Base-by-base conservation (phyloP, 2,797 vertebrate genomes). In the Enteromius paludinosus region DNA sequence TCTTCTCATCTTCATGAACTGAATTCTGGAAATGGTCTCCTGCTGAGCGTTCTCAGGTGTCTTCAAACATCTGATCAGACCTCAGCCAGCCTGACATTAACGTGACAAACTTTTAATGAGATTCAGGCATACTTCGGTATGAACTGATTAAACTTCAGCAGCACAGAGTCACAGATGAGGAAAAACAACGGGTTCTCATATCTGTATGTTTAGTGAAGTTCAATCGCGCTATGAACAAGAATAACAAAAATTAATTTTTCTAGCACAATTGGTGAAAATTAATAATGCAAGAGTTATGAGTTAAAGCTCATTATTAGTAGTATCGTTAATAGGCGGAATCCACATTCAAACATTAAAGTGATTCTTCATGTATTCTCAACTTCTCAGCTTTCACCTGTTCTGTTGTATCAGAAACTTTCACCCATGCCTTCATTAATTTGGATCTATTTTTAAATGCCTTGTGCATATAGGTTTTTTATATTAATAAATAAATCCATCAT, bases 1-100 rank as follows among this genome's bases (percentile, higher is more conserved):
- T 28, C 66, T 69, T 69, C 66, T 69, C 66, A 69, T 69, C 65
- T 68, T 68, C 65, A 41, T 41, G n/a, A 68, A 41, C 41, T 69
- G 41, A 45, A 69, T 69, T 69, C n/a, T 28, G 15, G 41, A 70
- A 70, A 70, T 70, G 0, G 41, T 28, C 68, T 43, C 66, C 6
- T 15, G 66, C 38, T 68, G 38, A 66, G 64, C 4, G 2, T 66
- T 18, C 35, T 38, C 33, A n/a, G 62, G 62, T 65, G 17, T 33
- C 30, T 65, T 43, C 41, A 43, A 68, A 68, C 65, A 69, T 69
- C 66, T 25, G 66, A 69, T 69, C 66, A 69, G 41, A 43, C 38
- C 33, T 65, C 30, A 65, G 62, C 62, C 65, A 23, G 65, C 8
- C 20, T 68, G 20, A 41, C 38, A 43, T 69, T 69, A 69, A 69